These are phyloP conservation scores for Rhynchonycteris naso DNA, from an alignment of 2,797 vertebrate species.

Conservation along the genomic window DNA sequence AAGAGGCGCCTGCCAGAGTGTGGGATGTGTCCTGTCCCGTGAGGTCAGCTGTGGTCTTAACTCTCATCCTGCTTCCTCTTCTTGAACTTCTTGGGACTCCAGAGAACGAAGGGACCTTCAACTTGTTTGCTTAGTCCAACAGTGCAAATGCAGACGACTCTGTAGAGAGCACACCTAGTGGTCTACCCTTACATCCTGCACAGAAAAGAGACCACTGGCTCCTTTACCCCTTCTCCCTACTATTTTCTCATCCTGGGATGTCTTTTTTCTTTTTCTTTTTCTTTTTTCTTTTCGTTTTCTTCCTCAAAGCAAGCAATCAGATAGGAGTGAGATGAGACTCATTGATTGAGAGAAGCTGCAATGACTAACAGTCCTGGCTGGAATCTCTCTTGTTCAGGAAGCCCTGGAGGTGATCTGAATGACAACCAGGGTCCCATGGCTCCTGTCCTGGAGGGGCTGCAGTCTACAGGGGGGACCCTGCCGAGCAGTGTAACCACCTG, in stretches of 20 bases:
- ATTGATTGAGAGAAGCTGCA: slow-evolving; percentile 83
- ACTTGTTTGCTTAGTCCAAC: slow-evolving; percentile 67
- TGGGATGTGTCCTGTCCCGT: neutral
- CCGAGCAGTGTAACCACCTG: neutral
- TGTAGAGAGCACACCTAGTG: slow-evolving; percentile 29
- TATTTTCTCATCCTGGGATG: slow-evolving; percentile 71
- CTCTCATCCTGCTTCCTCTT: neutral
- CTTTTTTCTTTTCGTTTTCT: neutral
- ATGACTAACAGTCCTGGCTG: slow-evolving; percentile 78
- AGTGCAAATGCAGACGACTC: slow-evolving; percentile 20
- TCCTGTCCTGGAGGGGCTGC: neutral
- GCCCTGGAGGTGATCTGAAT: slow-evolving; percentile 76
- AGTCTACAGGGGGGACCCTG: neutral
- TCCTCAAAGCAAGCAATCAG: slow-evolving; percentile 80
- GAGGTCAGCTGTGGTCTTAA: neutral
- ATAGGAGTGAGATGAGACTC: slow-evolving; percentile 84
- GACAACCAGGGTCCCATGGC: slow-evolving; percentile 61
- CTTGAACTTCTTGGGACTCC: neutral
- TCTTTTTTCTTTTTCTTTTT: neutral
- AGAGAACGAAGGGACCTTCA: neutral
- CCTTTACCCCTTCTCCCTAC: slow-evolving; percentile 60
- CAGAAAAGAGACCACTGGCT: slow-evolving; percentile 45
- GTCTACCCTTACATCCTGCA: slow-evolving; percentile 54
- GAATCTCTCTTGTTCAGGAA: slow-evolving; percentile 78
- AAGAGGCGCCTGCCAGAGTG: neutral